phyloP scores from a whole-genome alignment of 2,113 vertebrate species.

The Bos indicus region DNA sequence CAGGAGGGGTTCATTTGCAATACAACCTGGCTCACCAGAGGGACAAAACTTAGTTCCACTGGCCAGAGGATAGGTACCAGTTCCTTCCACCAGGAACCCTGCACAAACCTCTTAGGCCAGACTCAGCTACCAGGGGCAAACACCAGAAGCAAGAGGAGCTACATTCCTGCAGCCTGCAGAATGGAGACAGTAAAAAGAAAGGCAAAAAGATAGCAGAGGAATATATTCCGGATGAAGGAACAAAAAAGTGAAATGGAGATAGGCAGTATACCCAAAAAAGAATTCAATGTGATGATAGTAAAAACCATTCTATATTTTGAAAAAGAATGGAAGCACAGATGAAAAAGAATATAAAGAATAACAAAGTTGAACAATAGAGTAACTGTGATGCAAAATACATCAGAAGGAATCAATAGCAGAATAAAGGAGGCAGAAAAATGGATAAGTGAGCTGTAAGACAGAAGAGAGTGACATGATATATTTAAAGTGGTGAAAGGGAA shows the following conservation, averaged over 20 bases:
- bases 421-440: background rate
- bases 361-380: background rate
- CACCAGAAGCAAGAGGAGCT: background rate
- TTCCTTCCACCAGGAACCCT: background rate
- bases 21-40: background rate
- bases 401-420: background rate
- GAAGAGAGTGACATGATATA: background rate
- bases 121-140: background rate
- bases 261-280: background rate
- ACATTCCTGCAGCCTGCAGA: background rate
- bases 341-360: background rate
- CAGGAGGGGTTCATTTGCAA: background rate
- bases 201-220: background rate
- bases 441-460: background rate
- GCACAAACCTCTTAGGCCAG: background rate
- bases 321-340: background rate
- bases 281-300: background rate
- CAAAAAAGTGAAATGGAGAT: background rate
- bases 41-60: background rate
- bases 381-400: background rate
- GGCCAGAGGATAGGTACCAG: background rate
- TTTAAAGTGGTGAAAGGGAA: background rate
- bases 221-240: background rate
- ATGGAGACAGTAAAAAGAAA: background rate
- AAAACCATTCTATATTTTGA: background rate